Evolutionary conservation across 2,888 invertebrate species (phyloP), one percentile per base, ranked within the genome.

Genomic region (Acholoe squamosa): DNA sequence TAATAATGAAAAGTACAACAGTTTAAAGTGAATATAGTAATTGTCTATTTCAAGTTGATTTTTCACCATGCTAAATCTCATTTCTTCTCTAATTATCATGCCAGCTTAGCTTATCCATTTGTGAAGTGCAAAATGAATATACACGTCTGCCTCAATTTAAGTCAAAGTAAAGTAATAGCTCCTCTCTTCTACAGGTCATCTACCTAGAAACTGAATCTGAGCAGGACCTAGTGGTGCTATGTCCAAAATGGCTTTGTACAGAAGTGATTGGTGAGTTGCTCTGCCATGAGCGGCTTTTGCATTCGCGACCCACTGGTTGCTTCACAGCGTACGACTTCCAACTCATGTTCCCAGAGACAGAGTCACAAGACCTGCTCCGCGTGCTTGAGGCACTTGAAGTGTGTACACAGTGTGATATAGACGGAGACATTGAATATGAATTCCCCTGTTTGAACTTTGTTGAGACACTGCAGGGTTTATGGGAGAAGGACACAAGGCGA

Each of bases 291-390:
- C 95, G 95, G 93, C 94, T 96, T 19, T 92, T 93, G 43, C 94
- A 94, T 90, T 93, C 94, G 19, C 93, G 95, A 28, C 94, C 94
- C 71, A 95, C 97, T 25, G 98, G 98, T 0, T 97, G 97, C 93
- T 98, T 97, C 95, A 97, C 97, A 0, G 96, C 97, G 19, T 97
- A 97, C 93, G 97, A 98, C 95, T 97, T 98, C 94, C 97, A 97
- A 95, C 96, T 97, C 71, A 96, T 97, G 93, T 97, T 97, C 94
- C 97, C 97, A 54, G 97, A 97, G 92, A 97, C 97, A 91, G 97
- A 97, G 93, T 97, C 97, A 5, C 95, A 96, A 90, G 97, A 97
- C 93, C 96, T 97, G 93, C 96, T 98, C 84, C 97, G 97, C 90
- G 95, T 96, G 16, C 95, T 98, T 84, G 97, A 97, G 95, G 97